A percentile compares a stretch with the other conserved stretches of the same genome.
Evolutionary conservation across 2,888 invertebrate species (phyloP).

Genomic region (Drosophila limbata): DNA sequence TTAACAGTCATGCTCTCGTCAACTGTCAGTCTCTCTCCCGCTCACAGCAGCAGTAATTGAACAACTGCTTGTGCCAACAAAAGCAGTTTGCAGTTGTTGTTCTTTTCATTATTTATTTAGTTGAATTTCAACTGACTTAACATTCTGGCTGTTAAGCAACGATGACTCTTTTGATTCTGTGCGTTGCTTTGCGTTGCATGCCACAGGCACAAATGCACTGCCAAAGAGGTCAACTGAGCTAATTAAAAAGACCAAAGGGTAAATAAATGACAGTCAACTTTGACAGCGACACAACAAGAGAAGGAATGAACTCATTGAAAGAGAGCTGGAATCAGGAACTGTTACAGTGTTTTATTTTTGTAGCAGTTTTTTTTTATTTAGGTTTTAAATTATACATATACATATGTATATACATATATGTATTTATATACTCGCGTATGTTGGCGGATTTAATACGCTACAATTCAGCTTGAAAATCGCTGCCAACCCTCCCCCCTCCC

Average conservation of each 20-base stretch:
- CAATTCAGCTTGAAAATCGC: slow-evolving; percentile 22
- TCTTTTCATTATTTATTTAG: slow-evolving; percentile 15
- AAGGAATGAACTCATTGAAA: not conserved
- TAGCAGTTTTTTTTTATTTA: slow-evolving; percentile 1
- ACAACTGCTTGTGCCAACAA: slow-evolving; percentile 1
- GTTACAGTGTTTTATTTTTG: not conserved
- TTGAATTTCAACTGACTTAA: slow-evolving; percentile 11
- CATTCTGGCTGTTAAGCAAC: not conserved
- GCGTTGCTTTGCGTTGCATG: slow-evolving; percentile 9
- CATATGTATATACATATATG: not conserved
- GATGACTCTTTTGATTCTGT: slow-evolving; percentile 1
- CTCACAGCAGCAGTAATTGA: not conserved
- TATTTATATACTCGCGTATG: not conserved
- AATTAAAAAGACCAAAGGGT: slow-evolving; percentile 49
- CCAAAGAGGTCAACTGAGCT: slow-evolving; percentile 22
- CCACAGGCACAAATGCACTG: slow-evolving; percentile 11
- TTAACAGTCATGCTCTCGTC: not conserved
- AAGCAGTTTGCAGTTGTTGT: slow-evolving; percentile 2
- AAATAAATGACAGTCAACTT: slow-evolving; percentile 25
- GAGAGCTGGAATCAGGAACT: not conserved
- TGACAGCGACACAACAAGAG: not conserved
- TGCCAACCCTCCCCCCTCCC: not conserved
- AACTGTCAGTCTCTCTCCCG: not conserved
- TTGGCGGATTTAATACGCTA: slow-evolving; percentile 16
- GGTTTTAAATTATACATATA: not conserved